Evolutionary conservation across 2,888 invertebrate genomes (phyloP), one percentile per base, ranked within the genome.

Genomic region (Abrostola tripartita): DNA sequence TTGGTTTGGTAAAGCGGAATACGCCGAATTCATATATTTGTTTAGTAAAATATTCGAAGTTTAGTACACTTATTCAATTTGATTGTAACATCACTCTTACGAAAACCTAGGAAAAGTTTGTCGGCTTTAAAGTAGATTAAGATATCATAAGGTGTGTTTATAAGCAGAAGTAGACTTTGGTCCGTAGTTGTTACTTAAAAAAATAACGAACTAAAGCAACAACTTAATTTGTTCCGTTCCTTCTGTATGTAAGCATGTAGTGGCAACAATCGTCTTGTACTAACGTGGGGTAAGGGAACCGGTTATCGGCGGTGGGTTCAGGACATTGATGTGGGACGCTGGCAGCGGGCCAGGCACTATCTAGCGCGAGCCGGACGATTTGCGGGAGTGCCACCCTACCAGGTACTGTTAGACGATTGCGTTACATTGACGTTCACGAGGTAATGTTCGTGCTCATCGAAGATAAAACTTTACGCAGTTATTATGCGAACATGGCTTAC

Each of bases 261-360:
- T 35, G 36, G n/a, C 2, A 10, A 7, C 49, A 37, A 10, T 44
- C 9, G 68, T n/a, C 38, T 64, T 51, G n/a, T 52, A 1, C 7
- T 36, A 60, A 50, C 24, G 41, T 38, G 24, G 24, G 62, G 65
- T 68, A 55, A 42, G 35, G 57, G 58, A 37, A 51, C 52, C 52
- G 37, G 78, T 78, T 75, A 78, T 78, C 73, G 60, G 60, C 14
- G 36, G 12, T 40, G 40, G 55, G 67, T 54, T 56, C 24, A 36
- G 35, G 64, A 57, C 57, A 36, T 50, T 61, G 61, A 56, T 44
- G 63, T 61, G 67, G 73, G 68, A 61, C 59, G 62, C 53, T 65
- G 69, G 70, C 74, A 50, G 12, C 8, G 6, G 50, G 75, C 74
- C 75, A 74, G 52, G 5, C 42, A 41, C 55, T 74, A 77, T 66